These are phyloP conservation scores for Eidolon dupreanum DNA, from an alignment of 2,797 vertebrate species.

Conservation along the genomic window DNA sequence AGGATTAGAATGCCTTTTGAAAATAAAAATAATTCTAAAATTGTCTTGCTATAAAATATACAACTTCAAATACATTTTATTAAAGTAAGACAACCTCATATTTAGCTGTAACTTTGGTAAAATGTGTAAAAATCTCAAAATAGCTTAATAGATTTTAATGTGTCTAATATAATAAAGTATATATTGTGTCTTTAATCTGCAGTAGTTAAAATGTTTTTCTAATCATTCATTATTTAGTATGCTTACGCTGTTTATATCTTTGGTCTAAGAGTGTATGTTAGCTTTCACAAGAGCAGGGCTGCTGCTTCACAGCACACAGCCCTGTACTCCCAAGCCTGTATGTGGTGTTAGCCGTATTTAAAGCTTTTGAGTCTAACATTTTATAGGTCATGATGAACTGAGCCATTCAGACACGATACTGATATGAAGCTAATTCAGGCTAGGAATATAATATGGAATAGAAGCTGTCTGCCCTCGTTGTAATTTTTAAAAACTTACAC, in stretches of 20 bases:
- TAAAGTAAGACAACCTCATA: not conserved
- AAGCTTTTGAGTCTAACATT: slow-evolving; percentile 91
- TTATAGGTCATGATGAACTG: slow-evolving; percentile 90
- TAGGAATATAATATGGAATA: slow-evolving; percentile 61
- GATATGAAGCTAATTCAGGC: slow-evolving; percentile 82
- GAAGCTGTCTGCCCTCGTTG: slow-evolving; percentile 58
- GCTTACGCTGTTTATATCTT: slow-evolving; percentile 91
- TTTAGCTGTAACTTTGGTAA: slow-evolving; percentile 16
- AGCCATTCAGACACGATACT: slow-evolving; percentile 87
- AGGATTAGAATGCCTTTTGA: not conserved
- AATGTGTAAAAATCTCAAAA: not conserved
- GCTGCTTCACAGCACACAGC: slow-evolving; percentile 88
- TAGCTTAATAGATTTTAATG: not conserved
- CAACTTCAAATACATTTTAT: not conserved
- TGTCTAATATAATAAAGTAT: not conserved
- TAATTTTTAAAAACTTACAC: slow-evolving; percentile 38
- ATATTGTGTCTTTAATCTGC: not conserved
- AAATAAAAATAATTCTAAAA: slow-evolving; percentile 38
- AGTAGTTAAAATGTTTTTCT: slow-evolving; percentile 68
- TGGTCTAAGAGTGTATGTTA: slow-evolving; percentile 87
- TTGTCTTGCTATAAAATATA: not conserved
- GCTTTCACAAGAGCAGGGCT: slow-evolving; percentile 88
- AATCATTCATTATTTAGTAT: slow-evolving; percentile 86
- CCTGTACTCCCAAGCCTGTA: slow-evolving; percentile 87
- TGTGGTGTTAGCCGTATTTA: slow-evolving; percentile 90